Percentiles rank a stretch among this genome's conserved stretches.
Evolutionary conservation across 1,140 invertebrate genomes (phyloP).

Genomic region (Nephila pilipes): DNA sequence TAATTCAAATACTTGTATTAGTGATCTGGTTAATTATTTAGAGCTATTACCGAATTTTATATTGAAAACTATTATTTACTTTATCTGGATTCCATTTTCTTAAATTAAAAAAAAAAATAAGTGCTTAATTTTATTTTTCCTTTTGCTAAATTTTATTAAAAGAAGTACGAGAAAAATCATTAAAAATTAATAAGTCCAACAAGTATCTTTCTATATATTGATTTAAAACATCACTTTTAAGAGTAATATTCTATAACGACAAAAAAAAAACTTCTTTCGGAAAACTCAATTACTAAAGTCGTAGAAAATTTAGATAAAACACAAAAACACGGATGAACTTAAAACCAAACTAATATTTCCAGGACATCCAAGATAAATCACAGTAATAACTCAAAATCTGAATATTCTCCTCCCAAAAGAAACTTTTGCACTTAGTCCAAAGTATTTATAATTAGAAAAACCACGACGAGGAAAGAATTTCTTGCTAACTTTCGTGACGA

Average conservation of each 20-base stretch:
- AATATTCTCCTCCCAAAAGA: not conserved
- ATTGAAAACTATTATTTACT: too few relatives aligned
- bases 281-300: constrained; percentile 1
- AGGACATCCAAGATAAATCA: not conserved
- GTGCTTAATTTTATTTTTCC: too few relatives aligned
- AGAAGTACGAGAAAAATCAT: too few relatives aligned
- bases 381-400: constrained; percentile 28
- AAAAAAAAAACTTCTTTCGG: not conserved
- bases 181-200: not conserved
- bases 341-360: constrained; percentile 6
- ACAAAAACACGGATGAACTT: not conserved
- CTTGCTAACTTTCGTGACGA: not conserved
- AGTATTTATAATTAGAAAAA: constrained; percentile 36
- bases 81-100: too few relatives aligned
- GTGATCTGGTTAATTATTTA: too few relatives aligned
- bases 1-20: too few relatives aligned
- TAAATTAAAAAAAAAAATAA: too few relatives aligned
- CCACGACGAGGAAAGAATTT: not conserved
- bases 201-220: not conserved
- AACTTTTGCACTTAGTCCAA: constrained; percentile 20
- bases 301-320: not conserved
- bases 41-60: too few relatives aligned
- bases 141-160: too few relatives aligned
- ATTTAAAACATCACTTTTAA: not conserved
- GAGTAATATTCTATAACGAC: not conserved